Percentiles rank a stretch among this genome's conserved stretches.
Conservation (phyloP, 2,888 invertebrate species). For the Kryphioiulus occultus region DNA sequence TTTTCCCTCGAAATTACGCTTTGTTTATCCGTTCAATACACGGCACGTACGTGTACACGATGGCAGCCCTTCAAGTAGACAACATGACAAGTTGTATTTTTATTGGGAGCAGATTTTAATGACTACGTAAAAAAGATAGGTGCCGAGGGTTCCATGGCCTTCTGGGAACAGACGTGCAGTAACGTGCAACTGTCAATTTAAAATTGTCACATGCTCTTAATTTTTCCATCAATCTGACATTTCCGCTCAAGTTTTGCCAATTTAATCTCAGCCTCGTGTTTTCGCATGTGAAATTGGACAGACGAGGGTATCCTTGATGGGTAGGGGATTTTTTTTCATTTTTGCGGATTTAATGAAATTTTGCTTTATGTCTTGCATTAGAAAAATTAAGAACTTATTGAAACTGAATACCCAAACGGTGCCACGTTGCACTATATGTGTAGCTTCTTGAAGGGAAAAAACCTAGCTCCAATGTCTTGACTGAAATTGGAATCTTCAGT, state of each 20-base stretch:
- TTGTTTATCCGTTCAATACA: background rate
- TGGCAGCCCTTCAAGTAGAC: background rate
- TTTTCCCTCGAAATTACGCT: background rate
- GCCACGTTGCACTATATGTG: background rate
- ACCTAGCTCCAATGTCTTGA: background rate
- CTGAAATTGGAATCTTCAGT: conserved; percentile 28
- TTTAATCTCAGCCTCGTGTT: background rate
- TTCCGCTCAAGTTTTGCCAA: background rate
- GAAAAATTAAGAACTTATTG: too few species aligned
- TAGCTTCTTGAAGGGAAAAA: background rate
- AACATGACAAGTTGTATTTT: too few species aligned
- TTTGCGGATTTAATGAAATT: background rate
- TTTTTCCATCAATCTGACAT: background rate
- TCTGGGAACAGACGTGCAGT: background rate
- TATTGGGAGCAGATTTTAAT: background rate
- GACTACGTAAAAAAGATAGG: background rate
- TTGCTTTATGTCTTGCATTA: background rate
- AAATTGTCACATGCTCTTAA: background rate
- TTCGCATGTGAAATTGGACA: background rate
- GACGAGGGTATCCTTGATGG: background rate
- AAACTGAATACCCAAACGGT: too few species aligned
- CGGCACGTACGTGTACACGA: background rate
- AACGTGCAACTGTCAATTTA: background rate
- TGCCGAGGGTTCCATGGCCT: background rate
- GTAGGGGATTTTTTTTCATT: background rate